phyloP scores from a whole-genome alignment of 1,140 invertebrate genomes.

The Caenorhabditis tropicalis region DNA sequence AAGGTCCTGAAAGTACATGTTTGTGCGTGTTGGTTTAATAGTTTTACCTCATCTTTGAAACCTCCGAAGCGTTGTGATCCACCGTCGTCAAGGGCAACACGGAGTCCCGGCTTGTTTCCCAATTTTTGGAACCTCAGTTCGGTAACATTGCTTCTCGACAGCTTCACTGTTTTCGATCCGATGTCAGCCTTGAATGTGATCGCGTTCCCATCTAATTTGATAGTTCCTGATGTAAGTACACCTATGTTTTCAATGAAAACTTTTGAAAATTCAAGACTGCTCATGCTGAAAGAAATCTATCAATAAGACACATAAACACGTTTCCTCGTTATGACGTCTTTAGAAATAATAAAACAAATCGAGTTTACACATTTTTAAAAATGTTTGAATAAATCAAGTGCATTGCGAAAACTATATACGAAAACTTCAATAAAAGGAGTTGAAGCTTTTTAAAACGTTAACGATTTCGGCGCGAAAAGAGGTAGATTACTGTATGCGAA shows the following conservation, averaged over 20 bases:
- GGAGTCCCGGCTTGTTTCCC: slow-evolving; percentile 85
- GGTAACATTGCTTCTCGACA: slow-evolving; percentile 84
- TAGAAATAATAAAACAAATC: background rate
- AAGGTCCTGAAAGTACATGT: slow-evolving; percentile 71
- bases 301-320: too few relatives aligned
- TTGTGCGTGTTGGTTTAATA: background rate
- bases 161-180: slow-evolving; percentile 90
- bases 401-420: too few relatives aligned
- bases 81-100: slow-evolving; percentile 89
- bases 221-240: background rate
- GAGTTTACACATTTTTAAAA: too few relatives aligned
- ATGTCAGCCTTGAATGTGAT: slow-evolving; percentile 93
- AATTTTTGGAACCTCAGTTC: slow-evolving; percentile 90
- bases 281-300: background rate
- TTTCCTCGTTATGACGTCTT: too few relatives aligned
- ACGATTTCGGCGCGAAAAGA: too few relatives aligned
- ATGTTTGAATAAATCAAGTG: too few relatives aligned
- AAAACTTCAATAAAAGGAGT: too few relatives aligned
- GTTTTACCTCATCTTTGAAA: slow-evolving; percentile 85
- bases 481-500: too few relatives aligned
- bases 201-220: slow-evolving; percentile 89
- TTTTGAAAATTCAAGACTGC: background rate
- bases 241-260: background rate
- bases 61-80: slow-evolving; percentile 88
- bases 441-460: too few relatives aligned